A percentile compares a stretch with the other conserved stretches of the same genome.
phyloP scores from a whole-genome alignment of 2,797 vertebrate genomes.

The Melopsittacus undulatus region DNA sequence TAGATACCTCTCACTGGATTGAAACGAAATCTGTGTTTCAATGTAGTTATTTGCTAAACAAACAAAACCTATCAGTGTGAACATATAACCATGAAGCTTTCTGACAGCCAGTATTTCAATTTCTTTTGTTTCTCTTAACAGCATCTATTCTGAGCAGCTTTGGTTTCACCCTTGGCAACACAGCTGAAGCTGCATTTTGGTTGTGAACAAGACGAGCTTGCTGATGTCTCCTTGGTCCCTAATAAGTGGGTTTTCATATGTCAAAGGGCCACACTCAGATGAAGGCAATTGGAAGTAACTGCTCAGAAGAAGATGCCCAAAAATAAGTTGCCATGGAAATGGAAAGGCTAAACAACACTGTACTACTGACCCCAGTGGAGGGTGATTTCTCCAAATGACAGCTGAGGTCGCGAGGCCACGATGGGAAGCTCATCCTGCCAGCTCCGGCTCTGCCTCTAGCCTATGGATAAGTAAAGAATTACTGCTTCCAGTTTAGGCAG shows the following conservation, averaged over 20 bases:
- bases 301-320: conserved; percentile 61
- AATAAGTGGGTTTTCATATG: conserved; percentile 48
- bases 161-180: not conserved
- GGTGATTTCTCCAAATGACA: conserved; percentile 67
- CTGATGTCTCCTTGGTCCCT: conserved; percentile 3
- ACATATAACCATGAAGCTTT: not conserved
- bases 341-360: conserved; percentile 58
- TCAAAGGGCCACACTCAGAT: conserved; percentile 62
- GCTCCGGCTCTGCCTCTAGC: conserved; percentile 15
- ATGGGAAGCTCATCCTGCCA: not conserved
- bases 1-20: not conserved
- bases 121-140: not conserved
- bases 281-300: conserved; percentile 62
- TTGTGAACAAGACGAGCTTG: not conserved
- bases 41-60: not conserved
- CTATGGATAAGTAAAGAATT: conserved; percentile 58
- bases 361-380: conserved; percentile 33
- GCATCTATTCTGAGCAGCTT: not conserved
- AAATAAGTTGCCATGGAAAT: conserved; percentile 76
- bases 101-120: not conserved
- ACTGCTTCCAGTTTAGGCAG: conserved; percentile 59
- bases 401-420: conserved; percentile 32
- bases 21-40: not conserved
- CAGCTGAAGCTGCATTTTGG: not conserved
- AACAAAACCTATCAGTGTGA: not conserved